Base-by-base conservation (phyloP, 2,113 vertebrate species). In the Plotosus lineatus region DNA sequence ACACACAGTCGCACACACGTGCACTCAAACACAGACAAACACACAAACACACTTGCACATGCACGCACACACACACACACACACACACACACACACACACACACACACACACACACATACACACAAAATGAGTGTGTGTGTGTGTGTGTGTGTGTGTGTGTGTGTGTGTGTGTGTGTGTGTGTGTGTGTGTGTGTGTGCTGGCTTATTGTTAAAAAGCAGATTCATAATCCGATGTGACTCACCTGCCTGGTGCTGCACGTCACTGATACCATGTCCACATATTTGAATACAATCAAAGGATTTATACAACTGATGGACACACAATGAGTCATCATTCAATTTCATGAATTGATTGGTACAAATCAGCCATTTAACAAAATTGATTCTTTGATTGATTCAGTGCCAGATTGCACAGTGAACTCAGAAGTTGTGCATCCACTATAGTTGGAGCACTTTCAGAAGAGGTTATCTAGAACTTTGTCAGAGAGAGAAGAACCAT, bases 161-260 rank as follows among this genome's bases (percentile, higher is more conserved):
- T 46, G 46, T 28, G 23, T 10, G 31, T 40, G 56, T 14, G 48
- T 63, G 65, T 46, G 66, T n/a, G 48, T 51, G 48, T 26, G 23
- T 58, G 40, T 28, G 9, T 44, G 23, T 66, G 55, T 68, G 50
- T n/a, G 51, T 55, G 33, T 48, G 72, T n/a, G 51, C 21, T 36
- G 31, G 19, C 40, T 26, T 65, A 40, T 55, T 79, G 77, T n/a
- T n/a, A n/a, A n/a, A 75, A 48, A 63, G 65, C 77, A 60, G 82
- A 79, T 63, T 75, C 71, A 46, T 72, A 36, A 6, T 28, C 51
- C 42, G 60, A 17, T 58, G 44, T 75, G 60, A 75, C 71, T 79
- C 53, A 58, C 36, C 23, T 33, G 14, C 66, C 7, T 63, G 17
- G 26, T 51, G 19, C 12, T 11, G 36, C 48, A 8, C 11, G 6